Conservation (phyloP, 2,113 vertebrate genomes). For the Leiothrix lutea region DNA sequence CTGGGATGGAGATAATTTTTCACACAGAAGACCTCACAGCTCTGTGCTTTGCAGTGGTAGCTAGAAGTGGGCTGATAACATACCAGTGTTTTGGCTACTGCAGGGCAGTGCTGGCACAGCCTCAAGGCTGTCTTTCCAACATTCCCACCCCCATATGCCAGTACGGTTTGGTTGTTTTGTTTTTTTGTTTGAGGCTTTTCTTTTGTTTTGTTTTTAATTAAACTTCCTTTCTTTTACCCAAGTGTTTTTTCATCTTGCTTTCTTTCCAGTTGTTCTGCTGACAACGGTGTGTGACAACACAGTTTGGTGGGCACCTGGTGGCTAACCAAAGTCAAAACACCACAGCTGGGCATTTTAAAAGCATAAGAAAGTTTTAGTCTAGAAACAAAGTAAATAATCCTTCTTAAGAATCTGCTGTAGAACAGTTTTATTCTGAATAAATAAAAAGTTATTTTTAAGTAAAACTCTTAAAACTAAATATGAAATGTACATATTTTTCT, state of each 20-base stretch:
- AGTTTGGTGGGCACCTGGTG: background rate
- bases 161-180: fast-evolving
- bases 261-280: background rate
- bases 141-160: no score
- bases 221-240: background rate
- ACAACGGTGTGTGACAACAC: fast-evolving
- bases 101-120: background rate
- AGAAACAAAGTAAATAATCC: background rate
- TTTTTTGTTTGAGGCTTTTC: background rate
- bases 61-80: background rate
- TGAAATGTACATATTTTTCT: fast-evolving
- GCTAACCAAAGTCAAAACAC: background rate
- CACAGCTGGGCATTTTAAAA: background rate
- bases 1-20: background rate
- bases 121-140: background rate
- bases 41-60: background rate
- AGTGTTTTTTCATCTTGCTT: background rate
- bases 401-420: background rate
- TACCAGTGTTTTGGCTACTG: background rate
- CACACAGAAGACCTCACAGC: background rate
- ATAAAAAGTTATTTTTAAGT: background rate
- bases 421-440: background rate
- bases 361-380: background rate
- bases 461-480: background rate
- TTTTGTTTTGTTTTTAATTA: background rate